Conservation (phyloP, 2,888 invertebrate genomes). For the Sminthurinus aureus region DNA sequence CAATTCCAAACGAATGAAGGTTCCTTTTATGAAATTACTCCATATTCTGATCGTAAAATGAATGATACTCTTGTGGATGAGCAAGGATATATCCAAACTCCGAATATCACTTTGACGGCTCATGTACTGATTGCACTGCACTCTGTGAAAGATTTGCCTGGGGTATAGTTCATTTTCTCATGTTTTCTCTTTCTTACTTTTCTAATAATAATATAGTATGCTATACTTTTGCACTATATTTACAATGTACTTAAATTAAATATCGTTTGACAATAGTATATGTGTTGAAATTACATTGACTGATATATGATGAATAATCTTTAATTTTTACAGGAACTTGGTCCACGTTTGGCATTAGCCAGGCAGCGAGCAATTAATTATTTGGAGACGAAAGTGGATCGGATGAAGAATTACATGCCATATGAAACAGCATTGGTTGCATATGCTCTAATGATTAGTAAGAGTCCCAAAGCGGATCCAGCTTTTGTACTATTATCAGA, state of each 20-base stretch:
- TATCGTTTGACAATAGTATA: no score
- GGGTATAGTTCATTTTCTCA: slow-evolving; percentile 22
- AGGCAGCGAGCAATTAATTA: slow-evolving; percentile 78
- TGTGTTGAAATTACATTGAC: no score
- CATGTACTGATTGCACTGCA: slow-evolving; percentile 75
- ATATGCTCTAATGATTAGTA: slow-evolving; percentile 82
- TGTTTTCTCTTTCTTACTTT: slow-evolving; percentile 12
- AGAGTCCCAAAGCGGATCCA: slow-evolving; percentile 84
- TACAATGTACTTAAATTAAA: no score
- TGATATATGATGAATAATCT: not conserved
- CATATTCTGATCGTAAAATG: slow-evolving; percentile 88
- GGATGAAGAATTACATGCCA: slow-evolving; percentile 71
- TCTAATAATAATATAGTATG: no score
- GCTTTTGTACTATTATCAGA: slow-evolving; percentile 78
- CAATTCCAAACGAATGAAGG: slow-evolving; percentile 85
- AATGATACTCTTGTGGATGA: slow-evolving; percentile 69
- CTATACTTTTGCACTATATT: no score
- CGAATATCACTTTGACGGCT: slow-evolving; percentile 88
- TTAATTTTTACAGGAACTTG: slow-evolving; percentile 64
- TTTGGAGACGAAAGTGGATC: slow-evolving; percentile 78
- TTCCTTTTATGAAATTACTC: slow-evolving; percentile 87
- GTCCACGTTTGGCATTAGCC: slow-evolving; percentile 78
- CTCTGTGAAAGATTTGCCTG: slow-evolving; percentile 22
- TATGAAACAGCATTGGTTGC: slow-evolving; percentile 89
- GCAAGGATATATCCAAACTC: slow-evolving; percentile 65